Evolutionary conservation across 1,140 invertebrate species (phyloP).

Genomic region (Melanaphis sacchari): DNA sequence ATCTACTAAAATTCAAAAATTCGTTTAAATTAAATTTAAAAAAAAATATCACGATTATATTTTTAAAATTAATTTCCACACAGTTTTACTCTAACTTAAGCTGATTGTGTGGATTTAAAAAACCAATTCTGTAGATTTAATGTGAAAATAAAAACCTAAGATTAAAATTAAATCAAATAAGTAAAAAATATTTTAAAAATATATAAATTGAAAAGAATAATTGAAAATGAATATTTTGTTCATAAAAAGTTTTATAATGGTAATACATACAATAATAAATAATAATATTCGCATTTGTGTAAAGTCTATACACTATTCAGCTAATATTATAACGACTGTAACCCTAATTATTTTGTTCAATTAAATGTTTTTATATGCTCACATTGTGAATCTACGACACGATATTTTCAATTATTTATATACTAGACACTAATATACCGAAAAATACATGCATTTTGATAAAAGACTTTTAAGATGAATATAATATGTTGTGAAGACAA

Average conservation of each 20-base stretch:
- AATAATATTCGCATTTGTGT: neutral
- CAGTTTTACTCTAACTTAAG: neutral
- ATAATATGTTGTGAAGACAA: neutral
- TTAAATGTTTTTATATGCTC: neutral
- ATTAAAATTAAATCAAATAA: neutral
- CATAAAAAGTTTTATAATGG: neutral
- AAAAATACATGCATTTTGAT: neutral
- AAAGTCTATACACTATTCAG: neutral
- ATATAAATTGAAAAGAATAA: neutral
- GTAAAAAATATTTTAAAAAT: neutral
- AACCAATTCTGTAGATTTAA: neutral
- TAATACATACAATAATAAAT: neutral
- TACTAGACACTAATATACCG: neutral
- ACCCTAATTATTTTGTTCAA: neutral
- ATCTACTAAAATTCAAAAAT: neutral
- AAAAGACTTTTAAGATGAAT: neutral
- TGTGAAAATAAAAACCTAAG: neutral
- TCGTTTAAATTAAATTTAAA: too few relatives aligned
- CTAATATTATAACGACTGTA: neutral
- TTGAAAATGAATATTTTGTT: neutral
- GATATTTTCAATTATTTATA: neutral
- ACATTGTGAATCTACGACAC: neutral
- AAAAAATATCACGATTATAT: neutral
- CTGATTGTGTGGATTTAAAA: neutral
- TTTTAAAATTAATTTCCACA: neutral